Conservation (phyloP, 2,113 vertebrate species). For the Megalops atlanticus region DNA sequence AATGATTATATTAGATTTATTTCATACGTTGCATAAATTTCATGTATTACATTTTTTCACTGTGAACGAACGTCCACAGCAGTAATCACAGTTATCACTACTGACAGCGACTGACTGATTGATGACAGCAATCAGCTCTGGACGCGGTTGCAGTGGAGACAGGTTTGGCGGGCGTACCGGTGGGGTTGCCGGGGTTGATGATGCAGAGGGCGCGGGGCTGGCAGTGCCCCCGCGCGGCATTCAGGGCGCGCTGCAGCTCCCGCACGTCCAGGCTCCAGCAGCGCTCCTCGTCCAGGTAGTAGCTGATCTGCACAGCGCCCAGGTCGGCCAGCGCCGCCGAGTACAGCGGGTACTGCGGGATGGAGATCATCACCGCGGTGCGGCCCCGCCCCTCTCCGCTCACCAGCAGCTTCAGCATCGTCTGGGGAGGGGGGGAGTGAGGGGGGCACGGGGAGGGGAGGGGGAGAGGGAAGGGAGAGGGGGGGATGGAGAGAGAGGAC, state of each 20-base stretch:
- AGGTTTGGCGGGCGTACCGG: conserved; percentile 57
- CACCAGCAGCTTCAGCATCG: conserved; percentile 73
- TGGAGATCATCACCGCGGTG: conserved; percentile 75
- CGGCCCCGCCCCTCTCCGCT: conserved; percentile 56
- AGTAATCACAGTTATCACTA: too few relatives aligned
- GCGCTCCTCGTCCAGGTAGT: conserved; percentile 73
- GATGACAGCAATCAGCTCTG: too few relatives aligned
- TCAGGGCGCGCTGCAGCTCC: conserved; percentile 64
- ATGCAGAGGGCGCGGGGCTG: conserved; percentile 68
- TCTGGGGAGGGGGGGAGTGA: conserved; percentile 47
- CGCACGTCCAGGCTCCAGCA: conserved; percentile 69
- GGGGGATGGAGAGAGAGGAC: background rate
- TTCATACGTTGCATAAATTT: too few relatives aligned
- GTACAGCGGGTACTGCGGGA: conserved; percentile 81
- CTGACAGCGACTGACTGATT: background rate
- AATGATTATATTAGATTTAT: too few relatives aligned
- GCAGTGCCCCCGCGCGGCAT: conserved; percentile 59
- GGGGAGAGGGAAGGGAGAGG: background rate
- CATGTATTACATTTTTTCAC: too few relatives aligned
- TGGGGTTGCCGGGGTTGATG: conserved; percentile 80
- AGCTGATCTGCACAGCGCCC: conserved; percentile 66
- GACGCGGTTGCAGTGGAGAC: background rate
- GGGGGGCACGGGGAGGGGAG: background rate
- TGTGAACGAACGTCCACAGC: too few relatives aligned
- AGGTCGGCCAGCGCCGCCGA: conserved; percentile 72